These are phyloP conservation scores for Selenia dentaria DNA, from an alignment of 2,888 invertebrate genomes.

Conservation along the genomic window DNA sequence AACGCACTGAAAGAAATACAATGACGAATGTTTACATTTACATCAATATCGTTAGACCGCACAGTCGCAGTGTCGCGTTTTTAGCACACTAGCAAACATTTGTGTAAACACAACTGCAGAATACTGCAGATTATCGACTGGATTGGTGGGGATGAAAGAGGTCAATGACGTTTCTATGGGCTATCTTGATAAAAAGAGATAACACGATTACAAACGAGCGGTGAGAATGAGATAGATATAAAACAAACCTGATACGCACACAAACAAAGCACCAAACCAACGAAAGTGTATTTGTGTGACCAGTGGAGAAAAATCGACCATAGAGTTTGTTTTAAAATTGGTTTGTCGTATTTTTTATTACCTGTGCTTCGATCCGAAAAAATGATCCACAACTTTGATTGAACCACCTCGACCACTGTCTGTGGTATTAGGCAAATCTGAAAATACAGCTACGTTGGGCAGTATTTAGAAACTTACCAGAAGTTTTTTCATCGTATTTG, in stretches of 20 bases:
- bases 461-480: too few species aligned
- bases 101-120: conserved; percentile 40
- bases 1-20: conserved; percentile 77
- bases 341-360: too few species aligned
- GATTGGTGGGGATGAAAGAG: conserved; percentile 60
- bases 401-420: too few species aligned
- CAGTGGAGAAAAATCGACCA: not conserved
- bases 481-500: too few species aligned
- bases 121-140: conserved; percentile 56
- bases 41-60: conserved; percentile 51
- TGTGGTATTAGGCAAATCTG: too few species aligned
- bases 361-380: too few species aligned
- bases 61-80: conserved; percentile 56
- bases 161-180: conserved; percentile 70
- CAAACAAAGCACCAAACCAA: not conserved
- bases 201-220: conserved; percentile 51
- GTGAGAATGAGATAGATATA: not conserved
- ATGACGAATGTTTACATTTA: conserved; percentile 76
- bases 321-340: too few species aligned
- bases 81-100: conserved; percentile 52
- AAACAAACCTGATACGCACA: conserved; percentile 1
- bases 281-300: conserved; percentile 8
- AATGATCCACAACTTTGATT: too few species aligned
- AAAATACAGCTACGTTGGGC: too few species aligned
- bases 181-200: conserved; percentile 44